Conservation (phyloP, 1,140 invertebrate genomes). For the Anthonomus grandis region DNA sequence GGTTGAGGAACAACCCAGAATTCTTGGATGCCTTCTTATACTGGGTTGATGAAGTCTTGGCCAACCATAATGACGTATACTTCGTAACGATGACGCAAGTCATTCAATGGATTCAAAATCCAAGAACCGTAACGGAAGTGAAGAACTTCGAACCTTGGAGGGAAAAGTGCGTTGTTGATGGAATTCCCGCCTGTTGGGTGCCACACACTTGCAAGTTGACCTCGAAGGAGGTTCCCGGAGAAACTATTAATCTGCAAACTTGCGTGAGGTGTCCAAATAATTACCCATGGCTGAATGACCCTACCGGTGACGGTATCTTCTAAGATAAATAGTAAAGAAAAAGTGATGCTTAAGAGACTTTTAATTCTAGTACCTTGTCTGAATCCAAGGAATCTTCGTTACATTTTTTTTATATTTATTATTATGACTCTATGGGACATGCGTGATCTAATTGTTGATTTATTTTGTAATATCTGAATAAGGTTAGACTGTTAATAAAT, state of each 20-base stretch:
- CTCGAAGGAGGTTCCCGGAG: slow-evolving; percentile 87
- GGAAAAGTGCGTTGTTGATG: slow-evolving; percentile 84
- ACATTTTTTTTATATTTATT: slow-evolving; percentile 41
- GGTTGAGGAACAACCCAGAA: slow-evolving; percentile 93
- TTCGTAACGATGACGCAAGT: slow-evolving; percentile 98
- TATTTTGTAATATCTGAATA: slow-evolving; percentile 35
- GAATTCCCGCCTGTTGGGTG: slow-evolving; percentile 77
- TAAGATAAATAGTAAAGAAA: too few relatives aligned
- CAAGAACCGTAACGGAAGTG: slow-evolving; percentile 75
- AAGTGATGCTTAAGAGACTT: too few relatives aligned
- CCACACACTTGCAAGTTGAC: slow-evolving; percentile 87
- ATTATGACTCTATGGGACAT: slow-evolving; percentile 35
- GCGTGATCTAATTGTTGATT: slow-evolving; percentile 42
- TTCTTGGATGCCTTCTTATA: slow-evolving; percentile 90
- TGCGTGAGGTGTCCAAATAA: slow-evolving; percentile 91
- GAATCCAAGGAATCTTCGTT: slow-evolving; percentile 38
- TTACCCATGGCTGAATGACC: slow-evolving; percentile 92
- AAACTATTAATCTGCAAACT: slow-evolving; percentile 89
- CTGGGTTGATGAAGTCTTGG: slow-evolving; percentile 90
- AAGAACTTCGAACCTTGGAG: slow-evolving; percentile 93
- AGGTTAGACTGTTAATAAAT: slow-evolving; percentile 39
- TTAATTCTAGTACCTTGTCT: slow-evolving; percentile 8
- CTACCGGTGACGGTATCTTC: slow-evolving; percentile 80
- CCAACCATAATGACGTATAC: slow-evolving; percentile 88
- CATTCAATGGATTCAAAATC: slow-evolving; percentile 95